Base-by-base conservation (phyloP, 35 echinoderm and acorn worm species). In the Anneissia japonica region DNA sequence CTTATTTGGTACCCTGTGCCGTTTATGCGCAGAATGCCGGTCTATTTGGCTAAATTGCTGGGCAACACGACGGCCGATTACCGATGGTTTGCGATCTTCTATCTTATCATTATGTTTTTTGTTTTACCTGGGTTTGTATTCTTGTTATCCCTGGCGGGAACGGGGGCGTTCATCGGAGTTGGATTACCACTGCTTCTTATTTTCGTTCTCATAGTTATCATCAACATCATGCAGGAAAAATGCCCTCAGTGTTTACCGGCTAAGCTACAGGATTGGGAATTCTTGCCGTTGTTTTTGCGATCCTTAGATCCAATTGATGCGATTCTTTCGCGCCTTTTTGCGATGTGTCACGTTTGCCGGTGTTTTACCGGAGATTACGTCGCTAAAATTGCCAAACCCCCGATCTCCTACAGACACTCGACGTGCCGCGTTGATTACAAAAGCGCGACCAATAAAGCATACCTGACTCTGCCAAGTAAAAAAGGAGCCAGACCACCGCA, bases 51-150 rank as follows among this genome's bases (percentile, higher is more conserved):
- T 16, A 90, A 88, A 35, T 79, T 64, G 37, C 87, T 99, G 7
- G 96, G 96, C 10, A 94, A 99, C 81, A 92, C 93, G 12, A 99
- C 96, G 0, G 91, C 96, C 21, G 84, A 91, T 34, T 99, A 99
- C 75, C 41, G 96, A 0, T 99, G 96, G 96, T 99, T 99, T 43
- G 86, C 92, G 3, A 78, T 99, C 9, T 82, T 93, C 0, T 99
- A 99, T 31, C 89, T 99, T 1, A 29, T 89, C 19, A 31, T 85
- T 3, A 45, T 99, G 75, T 99, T 94, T 80, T 92, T 99, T 26
- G 4, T 92, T 6, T 12, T 92, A 30, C 96, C 95, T 1, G 84
- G 86, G 10, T 32, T 79, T 46, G 96, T 92, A 0, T 89, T 99
- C 40, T 86, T 81, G 23, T 83, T 99, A 0, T 94, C 96, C 17